A percentile compares a stretch with the other conserved stretches of the same genome.
Conservation (phyloP, 2,888 invertebrate species). For the Lypha dubia region DNA sequence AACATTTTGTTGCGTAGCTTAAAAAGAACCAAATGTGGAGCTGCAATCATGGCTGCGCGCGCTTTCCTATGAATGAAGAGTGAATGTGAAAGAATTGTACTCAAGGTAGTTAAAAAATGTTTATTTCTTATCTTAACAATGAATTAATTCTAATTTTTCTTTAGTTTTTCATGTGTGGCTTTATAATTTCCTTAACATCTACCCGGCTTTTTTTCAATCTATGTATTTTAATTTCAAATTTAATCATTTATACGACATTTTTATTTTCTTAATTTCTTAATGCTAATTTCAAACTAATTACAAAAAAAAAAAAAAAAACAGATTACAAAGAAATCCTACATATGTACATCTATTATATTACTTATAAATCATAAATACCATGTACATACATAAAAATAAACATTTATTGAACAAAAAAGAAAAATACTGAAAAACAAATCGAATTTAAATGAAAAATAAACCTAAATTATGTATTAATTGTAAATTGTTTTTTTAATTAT, state of each 20-base stretch:
- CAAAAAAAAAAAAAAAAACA: too few species aligned
- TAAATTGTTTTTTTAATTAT: conserved; percentile 34
- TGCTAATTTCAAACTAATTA: conserved; percentile 62
- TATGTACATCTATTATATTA: too few species aligned
- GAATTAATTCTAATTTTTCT: conserved; percentile 2
- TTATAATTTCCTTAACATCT: conserved; percentile 53
- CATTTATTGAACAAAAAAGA: neutral
- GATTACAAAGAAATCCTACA: conserved; percentile 10
- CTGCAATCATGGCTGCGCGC: conserved; percentile 49
- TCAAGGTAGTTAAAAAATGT: conserved; percentile 63
- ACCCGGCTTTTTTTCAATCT: conserved; percentile 39
- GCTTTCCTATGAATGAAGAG: conserved; percentile 19
- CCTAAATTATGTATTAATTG: conserved; percentile 15
- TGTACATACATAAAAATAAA: conserved; percentile 30
- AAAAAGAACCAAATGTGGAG: neutral
- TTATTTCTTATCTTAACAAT: conserved; percentile 17
- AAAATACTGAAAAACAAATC: conserved; percentile 10
- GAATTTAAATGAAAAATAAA: conserved; percentile 37
- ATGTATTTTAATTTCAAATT: conserved; percentile 7
- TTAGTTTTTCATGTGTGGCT: conserved; percentile 52
- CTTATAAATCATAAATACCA: conserved; percentile 46
- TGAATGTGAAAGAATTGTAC: conserved; percentile 25
- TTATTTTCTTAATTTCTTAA: conserved; percentile 17
- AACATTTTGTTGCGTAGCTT: conserved; percentile 50
- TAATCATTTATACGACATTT: conserved; percentile 34